phyloP scores from a whole-genome alignment of 2,888 invertebrate genomes.

The Eupeodes luniger region DNA sequence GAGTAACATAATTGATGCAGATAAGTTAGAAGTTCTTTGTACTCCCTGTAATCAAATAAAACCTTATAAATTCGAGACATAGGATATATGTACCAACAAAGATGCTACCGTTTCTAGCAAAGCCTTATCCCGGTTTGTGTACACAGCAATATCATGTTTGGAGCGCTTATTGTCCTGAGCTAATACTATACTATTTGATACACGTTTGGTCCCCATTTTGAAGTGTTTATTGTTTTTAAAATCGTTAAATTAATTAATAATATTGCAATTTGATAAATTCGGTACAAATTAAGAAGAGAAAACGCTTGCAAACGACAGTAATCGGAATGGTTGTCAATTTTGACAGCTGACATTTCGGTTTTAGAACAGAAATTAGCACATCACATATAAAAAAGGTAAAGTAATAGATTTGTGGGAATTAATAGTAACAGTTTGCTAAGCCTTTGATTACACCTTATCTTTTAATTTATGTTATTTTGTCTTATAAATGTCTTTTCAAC shows the following conservation, averaged over 20 bases:
- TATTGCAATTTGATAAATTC: neutral
- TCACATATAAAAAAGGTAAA: neutral
- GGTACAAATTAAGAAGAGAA: neutral
- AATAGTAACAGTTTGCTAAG: neutral
- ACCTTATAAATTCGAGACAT: neutral
- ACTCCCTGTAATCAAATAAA: slow-evolving; percentile 85
- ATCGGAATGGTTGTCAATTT: neutral
- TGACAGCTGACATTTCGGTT: neutral
- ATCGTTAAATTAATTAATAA: neutral
- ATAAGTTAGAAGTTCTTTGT: slow-evolving; percentile 93
- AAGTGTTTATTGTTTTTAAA: slow-evolving; percentile 1
- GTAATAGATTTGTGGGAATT: neutral
- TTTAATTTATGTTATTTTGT: too few species aligned
- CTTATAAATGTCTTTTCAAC: too few species aligned
- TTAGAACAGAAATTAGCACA: slow-evolving; percentile 7
- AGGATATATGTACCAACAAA: too few species aligned
- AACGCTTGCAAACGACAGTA: slow-evolving; percentile 1
- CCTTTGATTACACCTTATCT: neutral
- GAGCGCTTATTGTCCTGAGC: slow-evolving; percentile 87
- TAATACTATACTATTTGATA: slow-evolving; percentile 81
- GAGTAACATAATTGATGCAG: slow-evolving; percentile 97
- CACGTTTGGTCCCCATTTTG: slow-evolving; percentile 82
- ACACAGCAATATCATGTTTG: slow-evolving; percentile 89
- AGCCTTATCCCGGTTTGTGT: slow-evolving; percentile 90
- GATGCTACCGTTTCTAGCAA: slow-evolving; percentile 89